Evolutionary conservation across 2,888 invertebrate species (phyloP).

Genomic region (Pammene aurita): DNA sequence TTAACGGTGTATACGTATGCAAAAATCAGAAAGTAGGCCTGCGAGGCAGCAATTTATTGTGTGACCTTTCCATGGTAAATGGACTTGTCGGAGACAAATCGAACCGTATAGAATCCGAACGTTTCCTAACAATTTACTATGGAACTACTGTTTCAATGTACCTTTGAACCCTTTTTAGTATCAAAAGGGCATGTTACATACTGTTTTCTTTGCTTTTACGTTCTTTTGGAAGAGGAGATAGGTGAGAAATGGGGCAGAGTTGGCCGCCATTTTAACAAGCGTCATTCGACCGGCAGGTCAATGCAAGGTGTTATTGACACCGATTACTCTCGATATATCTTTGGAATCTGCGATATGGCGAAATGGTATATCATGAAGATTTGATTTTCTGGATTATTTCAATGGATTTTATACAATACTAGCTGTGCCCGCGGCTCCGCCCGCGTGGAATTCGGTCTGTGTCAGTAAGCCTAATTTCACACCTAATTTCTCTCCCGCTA

Average conservation of each 20-base stretch:
- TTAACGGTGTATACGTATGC: constrained; percentile 42
- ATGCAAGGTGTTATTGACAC: constrained; percentile 16
- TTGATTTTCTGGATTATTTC: neutral
- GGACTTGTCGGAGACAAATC: constrained; percentile 55
- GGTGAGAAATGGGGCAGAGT: constrained; percentile 14
- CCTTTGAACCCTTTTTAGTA: neutral
- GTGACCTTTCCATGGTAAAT: constrained; percentile 44
- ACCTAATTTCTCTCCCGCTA: too few relatives aligned
- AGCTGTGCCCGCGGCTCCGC: too few relatives aligned
- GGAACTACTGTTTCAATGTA: constrained; percentile 28
- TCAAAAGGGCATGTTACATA: neutral
- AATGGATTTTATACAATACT: too few relatives aligned
- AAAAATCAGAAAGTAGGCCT: constrained; percentile 38
- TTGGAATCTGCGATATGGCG: neutral
- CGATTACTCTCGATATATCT: constrained; percentile 3
- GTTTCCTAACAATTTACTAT: constrained; percentile 40
- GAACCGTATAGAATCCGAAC: constrained; percentile 48
- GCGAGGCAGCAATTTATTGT: constrained; percentile 35
- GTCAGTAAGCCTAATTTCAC: too few relatives aligned
- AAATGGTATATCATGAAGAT: neutral
- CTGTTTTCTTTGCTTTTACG: neutral
- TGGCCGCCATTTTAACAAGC: constrained; percentile 29
- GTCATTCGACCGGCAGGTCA: constrained; percentile 16
- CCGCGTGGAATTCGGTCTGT: too few relatives aligned
- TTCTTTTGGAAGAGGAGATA: neutral